Conservation (phyloP, 1,140 invertebrate species). For the Ostrea denselamellosa region DNA sequence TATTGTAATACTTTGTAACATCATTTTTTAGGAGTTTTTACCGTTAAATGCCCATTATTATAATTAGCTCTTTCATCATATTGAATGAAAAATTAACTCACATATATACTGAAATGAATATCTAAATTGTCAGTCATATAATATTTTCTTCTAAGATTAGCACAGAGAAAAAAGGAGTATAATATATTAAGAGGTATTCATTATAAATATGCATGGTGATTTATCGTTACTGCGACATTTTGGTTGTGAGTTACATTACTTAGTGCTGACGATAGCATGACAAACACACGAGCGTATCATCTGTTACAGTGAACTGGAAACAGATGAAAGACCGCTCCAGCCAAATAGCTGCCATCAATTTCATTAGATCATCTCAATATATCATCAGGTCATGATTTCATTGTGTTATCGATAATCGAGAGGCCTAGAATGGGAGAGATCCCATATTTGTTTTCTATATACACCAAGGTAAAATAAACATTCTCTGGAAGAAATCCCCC, state of each 20-base stretch:
- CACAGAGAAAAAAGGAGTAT: no score
- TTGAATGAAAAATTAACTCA: no score
- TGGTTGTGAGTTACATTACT: not conserved
- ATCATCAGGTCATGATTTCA: slow-evolving; percentile 22
- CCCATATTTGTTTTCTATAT: not conserved
- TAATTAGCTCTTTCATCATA: no score
- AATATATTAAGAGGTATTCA: no score
- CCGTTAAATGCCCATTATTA: no score
- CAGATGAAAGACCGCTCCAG: slow-evolving; percentile 16
- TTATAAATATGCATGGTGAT: no score
- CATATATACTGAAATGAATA: no score
- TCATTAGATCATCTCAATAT: slow-evolving; percentile 35
- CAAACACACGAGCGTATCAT: slow-evolving; percentile 10
- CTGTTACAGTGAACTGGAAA: not conserved
- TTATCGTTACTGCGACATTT: no score
- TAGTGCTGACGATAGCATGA: not conserved
- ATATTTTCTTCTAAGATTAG: no score
- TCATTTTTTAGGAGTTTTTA: no score
- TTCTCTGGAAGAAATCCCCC: not conserved
- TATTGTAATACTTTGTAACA: no score
- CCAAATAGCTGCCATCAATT: slow-evolving; percentile 32
- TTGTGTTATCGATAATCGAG: not conserved
- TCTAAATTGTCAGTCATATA: no score
- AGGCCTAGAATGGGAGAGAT: not conserved
- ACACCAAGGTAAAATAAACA: not conserved